Evolutionary conservation across 1,140 invertebrate species (phyloP).

Genomic region (Lepidurus arcticus): DNA sequence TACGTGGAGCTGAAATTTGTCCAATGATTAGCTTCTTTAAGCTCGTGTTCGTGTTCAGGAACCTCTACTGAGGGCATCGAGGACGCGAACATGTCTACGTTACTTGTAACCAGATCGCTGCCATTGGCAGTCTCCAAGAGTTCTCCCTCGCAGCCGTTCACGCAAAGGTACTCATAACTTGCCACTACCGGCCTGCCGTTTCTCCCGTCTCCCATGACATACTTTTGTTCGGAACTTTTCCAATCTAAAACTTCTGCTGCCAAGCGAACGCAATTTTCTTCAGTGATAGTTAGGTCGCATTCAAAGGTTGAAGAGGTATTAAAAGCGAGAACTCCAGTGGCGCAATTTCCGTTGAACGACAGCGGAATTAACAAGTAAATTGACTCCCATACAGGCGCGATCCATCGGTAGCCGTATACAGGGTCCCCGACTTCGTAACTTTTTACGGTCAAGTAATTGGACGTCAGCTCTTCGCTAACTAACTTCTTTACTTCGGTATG

Average conservation of each 20-base stretch:
- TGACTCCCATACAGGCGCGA: neutral
- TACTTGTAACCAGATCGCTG: no score
- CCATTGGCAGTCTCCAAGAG: no score
- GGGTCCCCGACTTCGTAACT: neutral
- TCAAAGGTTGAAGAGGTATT: neutral
- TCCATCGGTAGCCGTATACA: neutral
- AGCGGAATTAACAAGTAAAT: neutral
- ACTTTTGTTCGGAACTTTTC: neutral
- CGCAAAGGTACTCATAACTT: neutral
- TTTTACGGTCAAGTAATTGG: neutral
- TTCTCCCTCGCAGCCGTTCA: no score
- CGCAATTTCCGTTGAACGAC: neutral
- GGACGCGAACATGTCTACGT: no score
- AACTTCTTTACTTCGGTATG: slow-evolving; percentile 7
- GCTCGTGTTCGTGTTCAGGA: no score
- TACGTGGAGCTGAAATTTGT: neutral
- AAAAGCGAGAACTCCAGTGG: neutral
- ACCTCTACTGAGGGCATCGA: no score
- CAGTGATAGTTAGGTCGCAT: neutral
- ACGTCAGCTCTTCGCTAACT: neutral
- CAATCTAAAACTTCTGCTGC: neutral
- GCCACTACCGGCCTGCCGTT: neutral
- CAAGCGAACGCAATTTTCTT: neutral
- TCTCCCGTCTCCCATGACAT: neutral
- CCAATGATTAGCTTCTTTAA: neutral